phyloP scores from a whole-genome alignment of 1,140 invertebrate genomes.

The Hyles vespertilio region DNA sequence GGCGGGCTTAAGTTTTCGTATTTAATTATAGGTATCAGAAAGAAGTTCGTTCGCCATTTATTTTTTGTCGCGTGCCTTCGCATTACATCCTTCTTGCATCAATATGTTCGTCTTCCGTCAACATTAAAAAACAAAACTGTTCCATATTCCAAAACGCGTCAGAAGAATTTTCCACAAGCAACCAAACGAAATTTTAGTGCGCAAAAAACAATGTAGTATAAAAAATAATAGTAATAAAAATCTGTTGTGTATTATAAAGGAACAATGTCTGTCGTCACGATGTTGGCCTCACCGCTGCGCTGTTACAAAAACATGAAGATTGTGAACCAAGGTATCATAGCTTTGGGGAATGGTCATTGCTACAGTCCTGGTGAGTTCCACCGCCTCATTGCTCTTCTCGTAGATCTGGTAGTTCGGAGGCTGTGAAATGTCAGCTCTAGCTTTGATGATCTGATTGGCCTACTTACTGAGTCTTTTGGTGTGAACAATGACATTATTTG shows the following conservation, averaged over 20 bases:
- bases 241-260: conserved; percentile 1
- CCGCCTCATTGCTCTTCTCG: no score
- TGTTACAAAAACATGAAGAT: conserved; percentile 27
- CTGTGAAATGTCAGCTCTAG: no score
- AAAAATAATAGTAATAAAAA: conserved; percentile 10
- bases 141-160: conserved; percentile 32
- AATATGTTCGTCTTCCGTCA: background rate
- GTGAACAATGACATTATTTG: no score
- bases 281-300: conserved; percentile 26
- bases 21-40: no score
- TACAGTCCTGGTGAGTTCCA: background rate
- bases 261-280: conserved; percentile 12
- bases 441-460: no score
- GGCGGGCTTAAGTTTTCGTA: no score
- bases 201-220: conserved; percentile 24
- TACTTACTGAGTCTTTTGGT: no score
- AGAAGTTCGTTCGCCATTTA: no score
- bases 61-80: no score
- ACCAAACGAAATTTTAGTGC: conserved; percentile 12
- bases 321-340: background rate
- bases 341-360: no score
- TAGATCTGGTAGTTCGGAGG: no score
- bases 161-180: conserved; percentile 18
- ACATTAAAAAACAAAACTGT: conserved; percentile 2
- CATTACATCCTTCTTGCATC: no score